A percentile compares a stretch with the other conserved stretches of the same genome.
Evolutionary conservation across 2,888 invertebrate species (phyloP).

Genomic region (Hypomecis punctinalis): DNA sequence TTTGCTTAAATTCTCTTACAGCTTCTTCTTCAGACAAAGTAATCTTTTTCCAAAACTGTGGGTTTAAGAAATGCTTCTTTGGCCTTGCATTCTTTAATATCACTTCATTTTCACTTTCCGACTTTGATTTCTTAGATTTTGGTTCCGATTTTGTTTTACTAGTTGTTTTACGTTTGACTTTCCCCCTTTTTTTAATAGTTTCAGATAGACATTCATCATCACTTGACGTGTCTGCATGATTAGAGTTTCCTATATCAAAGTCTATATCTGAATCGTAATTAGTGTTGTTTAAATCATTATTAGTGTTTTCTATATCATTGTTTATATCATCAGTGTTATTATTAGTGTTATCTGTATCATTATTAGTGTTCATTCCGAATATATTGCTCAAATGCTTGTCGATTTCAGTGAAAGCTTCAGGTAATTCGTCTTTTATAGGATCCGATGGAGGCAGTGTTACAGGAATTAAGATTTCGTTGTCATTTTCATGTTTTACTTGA

Average conservation of each 20-base stretch:
- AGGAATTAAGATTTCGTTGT: not conserved
- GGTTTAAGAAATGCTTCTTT: slow-evolving; percentile 53
- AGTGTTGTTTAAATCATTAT: not conserved
- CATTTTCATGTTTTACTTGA: slow-evolving; percentile 24
- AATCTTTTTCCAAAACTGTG: slow-evolving; percentile 64
- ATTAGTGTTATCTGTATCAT: slow-evolving; percentile 1
- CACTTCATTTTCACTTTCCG: slow-evolving; percentile 20
- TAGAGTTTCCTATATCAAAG: slow-evolving; percentile 7
- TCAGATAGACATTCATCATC: slow-evolving; percentile 37
- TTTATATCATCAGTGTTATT: not conserved
- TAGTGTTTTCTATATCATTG: not conserved
- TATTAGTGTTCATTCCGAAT: slow-evolving; percentile 3
- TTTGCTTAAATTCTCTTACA: slow-evolving; percentile 59
- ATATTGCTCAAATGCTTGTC: slow-evolving; percentile 11
- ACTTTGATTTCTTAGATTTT: slow-evolving; percentile 14
- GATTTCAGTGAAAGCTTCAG: slow-evolving; percentile 22
- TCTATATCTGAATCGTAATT: slow-evolving; percentile 12
- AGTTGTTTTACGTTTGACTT: not conserved
- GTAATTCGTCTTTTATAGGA: slow-evolving; percentile 15
- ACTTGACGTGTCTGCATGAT: slow-evolving; percentile 20
- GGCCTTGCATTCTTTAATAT: slow-evolving; percentile 42
- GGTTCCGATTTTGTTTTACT: slow-evolving; percentile 9
- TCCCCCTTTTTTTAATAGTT: slow-evolving; percentile 11
- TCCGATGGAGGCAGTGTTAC: not conserved
- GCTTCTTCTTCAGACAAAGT: slow-evolving; percentile 69